Evolutionary conservation across 2,113 vertebrate species (phyloP).

Genomic region (Limnothrissa miodon): DNA sequence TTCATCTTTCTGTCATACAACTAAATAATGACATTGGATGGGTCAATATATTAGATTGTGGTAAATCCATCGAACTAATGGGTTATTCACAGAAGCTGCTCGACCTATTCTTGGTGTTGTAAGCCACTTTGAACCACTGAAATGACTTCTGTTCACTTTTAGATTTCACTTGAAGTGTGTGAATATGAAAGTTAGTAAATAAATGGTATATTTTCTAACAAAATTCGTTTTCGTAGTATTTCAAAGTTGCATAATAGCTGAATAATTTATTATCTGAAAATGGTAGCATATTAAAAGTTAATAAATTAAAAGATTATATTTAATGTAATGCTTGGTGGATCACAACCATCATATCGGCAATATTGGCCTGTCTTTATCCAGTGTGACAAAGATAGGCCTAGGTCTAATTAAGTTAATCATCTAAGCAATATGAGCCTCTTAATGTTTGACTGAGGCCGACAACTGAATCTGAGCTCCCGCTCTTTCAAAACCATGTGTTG

Average conservation of each 20-base stretch:
- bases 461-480: too few species aligned
- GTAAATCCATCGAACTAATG: constrained; percentile 1
- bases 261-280: not conserved
- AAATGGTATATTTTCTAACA: constrained; percentile 71
- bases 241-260: not conserved
- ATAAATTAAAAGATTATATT: too few species aligned
- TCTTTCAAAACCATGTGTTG: not conserved
- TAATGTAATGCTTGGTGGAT: too few species aligned
- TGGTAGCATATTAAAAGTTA: too few species aligned
- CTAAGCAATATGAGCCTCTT: too few species aligned
- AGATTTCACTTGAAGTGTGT: constrained; percentile 68
- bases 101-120: constrained; percentile 64
- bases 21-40: not conserved
- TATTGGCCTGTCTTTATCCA: too few species aligned
- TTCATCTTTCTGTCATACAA: not conserved
- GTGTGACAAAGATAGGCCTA: too few species aligned
- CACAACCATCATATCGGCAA: too few species aligned
- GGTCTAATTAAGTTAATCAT: too few species aligned
- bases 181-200: constrained; percentile 65
- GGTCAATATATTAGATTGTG: not conserved
- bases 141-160: constrained; percentile 52
- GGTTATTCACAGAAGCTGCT: constrained; percentile 57
- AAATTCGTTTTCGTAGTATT: not conserved
- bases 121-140: constrained; percentile 40
- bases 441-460: not conserved